Percentiles rank a stretch among this genome's conserved stretches.
Conservation (phyloP, 2,888 invertebrate species). For the Acleris literana region DNA sequence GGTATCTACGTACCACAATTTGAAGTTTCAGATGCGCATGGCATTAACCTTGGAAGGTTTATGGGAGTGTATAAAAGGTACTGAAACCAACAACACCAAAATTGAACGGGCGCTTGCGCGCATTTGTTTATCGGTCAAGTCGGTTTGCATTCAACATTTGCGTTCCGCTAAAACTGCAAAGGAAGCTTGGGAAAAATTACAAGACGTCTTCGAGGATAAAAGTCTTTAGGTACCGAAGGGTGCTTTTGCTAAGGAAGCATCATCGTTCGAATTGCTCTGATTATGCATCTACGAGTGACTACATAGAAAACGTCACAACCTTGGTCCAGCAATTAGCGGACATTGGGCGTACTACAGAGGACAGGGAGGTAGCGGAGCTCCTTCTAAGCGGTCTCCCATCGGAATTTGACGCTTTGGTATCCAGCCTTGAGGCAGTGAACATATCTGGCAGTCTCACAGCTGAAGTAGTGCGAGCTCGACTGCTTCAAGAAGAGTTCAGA, state of each 20-base stretch:
- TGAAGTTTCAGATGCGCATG: not conserved
- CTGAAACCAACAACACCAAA: not conserved
- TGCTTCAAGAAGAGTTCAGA: too few relatives aligned
- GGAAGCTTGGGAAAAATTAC: slow-evolving; percentile 4
- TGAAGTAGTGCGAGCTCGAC: too few relatives aligned
- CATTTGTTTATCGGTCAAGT: not conserved
- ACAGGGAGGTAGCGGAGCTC: slow-evolving; percentile 23
- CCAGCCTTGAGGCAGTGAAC: not conserved
- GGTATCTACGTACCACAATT: too few relatives aligned
- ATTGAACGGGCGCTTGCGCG: not conserved
- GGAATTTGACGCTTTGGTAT: not conserved
- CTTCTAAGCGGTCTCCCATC: slow-evolving; percentile 11
- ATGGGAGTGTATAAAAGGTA: not conserved
- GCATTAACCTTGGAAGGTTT: not conserved
- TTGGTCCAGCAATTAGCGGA: slow-evolving; percentile 24
- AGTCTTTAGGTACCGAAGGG: slow-evolving; percentile 19
- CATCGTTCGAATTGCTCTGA: slow-evolving; percentile 3
- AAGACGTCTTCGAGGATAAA: slow-evolving; percentile 19
- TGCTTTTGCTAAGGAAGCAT: slow-evolving; percentile 9
- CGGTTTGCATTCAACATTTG: not conserved
- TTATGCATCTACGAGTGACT: slow-evolving; percentile 16
- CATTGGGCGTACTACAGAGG: slow-evolving; percentile 14
- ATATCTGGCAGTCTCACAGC: not conserved
- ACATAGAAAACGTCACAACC: slow-evolving; percentile 11
- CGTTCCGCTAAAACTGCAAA: not conserved